These are phyloP conservation scores for Anisognathus igniventris DNA, from an alignment of 2,797 vertebrate genomes.

Conservation along the genomic window DNA sequence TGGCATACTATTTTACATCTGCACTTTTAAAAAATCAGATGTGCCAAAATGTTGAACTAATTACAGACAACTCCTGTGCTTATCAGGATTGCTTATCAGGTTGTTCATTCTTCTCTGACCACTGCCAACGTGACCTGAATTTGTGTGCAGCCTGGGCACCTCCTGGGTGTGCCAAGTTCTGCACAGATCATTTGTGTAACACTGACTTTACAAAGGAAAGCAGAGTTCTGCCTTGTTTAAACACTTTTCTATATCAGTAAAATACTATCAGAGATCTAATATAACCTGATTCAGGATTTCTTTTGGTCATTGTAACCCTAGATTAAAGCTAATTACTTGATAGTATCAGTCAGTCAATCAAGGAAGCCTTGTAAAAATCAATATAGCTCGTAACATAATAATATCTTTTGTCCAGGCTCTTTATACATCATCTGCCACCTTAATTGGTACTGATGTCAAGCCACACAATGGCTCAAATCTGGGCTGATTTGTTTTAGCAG, in stretches of 20 bases:
- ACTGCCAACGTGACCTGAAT: neutral
- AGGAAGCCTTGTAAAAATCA: constrained; percentile 56
- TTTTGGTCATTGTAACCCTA: constrained; percentile 36
- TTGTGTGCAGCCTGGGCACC: neutral
- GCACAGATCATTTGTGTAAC: neutral
- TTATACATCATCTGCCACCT: constrained; percentile 51
- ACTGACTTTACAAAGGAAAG: neutral
- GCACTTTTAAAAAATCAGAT: neutral
- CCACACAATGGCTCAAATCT: constrained; percentile 32
- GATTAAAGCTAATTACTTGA: constrained; percentile 62
- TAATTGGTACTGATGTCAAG: constrained; percentile 59
- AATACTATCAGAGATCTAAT: constrained; percentile 17
- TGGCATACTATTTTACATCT: neutral
- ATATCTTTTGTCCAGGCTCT: constrained; percentile 55
- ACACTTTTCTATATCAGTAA: neutral
- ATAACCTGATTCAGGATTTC: constrained; percentile 42
- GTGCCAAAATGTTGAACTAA: neutral
- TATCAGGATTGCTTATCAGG: neutral
- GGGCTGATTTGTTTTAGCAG: constrained; percentile 52
- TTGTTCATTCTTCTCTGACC: neutral
- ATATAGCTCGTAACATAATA: constrained; percentile 54
- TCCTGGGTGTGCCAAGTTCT: neutral
- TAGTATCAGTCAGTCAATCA: constrained; percentile 64
- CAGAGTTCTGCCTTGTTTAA: constrained; percentile 4
- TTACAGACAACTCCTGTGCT: neutral